A percentile compares a stretch with the other conserved stretches of the same genome.
These are phyloP conservation scores for Dryobota labecula DNA, from an alignment of 2,888 invertebrate species.

Conservation along the genomic window DNA sequence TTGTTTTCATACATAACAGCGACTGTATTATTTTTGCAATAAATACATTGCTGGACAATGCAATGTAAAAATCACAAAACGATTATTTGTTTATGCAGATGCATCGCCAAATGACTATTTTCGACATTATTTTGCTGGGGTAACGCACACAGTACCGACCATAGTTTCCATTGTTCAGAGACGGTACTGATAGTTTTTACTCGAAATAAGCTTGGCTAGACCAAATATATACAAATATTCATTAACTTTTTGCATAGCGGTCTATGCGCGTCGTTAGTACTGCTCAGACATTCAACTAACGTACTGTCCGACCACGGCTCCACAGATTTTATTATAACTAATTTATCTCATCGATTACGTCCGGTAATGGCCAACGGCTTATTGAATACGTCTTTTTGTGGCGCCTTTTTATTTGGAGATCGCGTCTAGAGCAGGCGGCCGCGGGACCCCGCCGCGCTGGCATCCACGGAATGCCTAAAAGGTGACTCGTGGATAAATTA, in stretches of 20 bases:
- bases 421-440: constrained; percentile 87
- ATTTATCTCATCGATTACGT: constrained; percentile 90
- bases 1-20: too few relatives aligned
- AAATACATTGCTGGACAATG: too few relatives aligned
- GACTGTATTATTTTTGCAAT: too few relatives aligned
- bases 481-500: constrained; percentile 91
- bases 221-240: constrained; percentile 44
- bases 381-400: constrained; percentile 90
- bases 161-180: constrained; percentile 16
- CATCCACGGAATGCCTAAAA: constrained; percentile 90
- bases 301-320: constrained; percentile 66
- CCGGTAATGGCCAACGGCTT: constrained; percentile 88
- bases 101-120: too few relatives aligned
- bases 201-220: constrained; percentile 24
- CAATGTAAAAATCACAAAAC: too few relatives aligned
- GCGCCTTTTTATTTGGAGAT: constrained; percentile 89
- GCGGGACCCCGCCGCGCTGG: constrained; percentile 87
- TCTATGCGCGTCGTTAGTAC: constrained; percentile 17
- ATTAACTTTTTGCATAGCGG: constrained; percentile 47
- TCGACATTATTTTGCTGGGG: too few relatives aligned
- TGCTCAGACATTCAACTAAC: constrained; percentile 68
- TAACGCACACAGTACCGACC: too few relatives aligned
- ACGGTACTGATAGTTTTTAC: constrained; percentile 12
- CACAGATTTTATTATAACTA: constrained; percentile 87
- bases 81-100: too few relatives aligned